These are phyloP conservation scores for Uria aalge DNA, from an alignment of 2,113 vertebrate genomes.

Conservation along the genomic window DNA sequence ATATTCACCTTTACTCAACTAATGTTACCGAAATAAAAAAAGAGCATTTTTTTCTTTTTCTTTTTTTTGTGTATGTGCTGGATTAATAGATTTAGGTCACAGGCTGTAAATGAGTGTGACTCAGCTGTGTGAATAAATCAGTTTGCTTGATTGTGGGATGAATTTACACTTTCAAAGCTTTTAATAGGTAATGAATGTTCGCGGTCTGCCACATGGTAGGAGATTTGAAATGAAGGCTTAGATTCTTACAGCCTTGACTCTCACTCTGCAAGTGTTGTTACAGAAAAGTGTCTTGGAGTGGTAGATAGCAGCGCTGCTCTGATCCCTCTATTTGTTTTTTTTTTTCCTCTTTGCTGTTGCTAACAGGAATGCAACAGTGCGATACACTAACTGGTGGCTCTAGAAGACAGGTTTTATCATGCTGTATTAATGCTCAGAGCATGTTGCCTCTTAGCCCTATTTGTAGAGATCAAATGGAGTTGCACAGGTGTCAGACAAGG, in stretches of 20 bases:
- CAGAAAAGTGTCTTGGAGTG: not conserved
- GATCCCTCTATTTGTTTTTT: not conserved
- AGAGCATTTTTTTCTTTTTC: rapidly evolving
- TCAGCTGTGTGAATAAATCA: constrained; percentile 47
- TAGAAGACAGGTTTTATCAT: not conserved
- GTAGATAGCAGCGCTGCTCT: not conserved
- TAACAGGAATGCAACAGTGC: not conserved
- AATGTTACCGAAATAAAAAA: not conserved
- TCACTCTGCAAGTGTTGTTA: not conserved
- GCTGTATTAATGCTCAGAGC: not conserved
- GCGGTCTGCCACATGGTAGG: constrained; percentile 24
- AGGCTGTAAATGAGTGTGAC: constrained; percentile 10
- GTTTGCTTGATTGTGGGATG: not conserved
- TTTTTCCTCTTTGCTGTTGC: not conserved
- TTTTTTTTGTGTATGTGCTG: not conserved
- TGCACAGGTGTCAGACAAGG: not conserved
- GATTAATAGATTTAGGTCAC: constrained; percentile 37
- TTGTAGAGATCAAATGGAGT: not conserved
- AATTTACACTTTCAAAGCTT: constrained; percentile 51
- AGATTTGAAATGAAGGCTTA: not conserved
- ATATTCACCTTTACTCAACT: not conserved
- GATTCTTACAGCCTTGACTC: not conserved
- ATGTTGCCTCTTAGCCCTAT: not conserved
- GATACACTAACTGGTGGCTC: not conserved
- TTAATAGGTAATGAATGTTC: constrained; percentile 61